Evolutionary conservation across 2,888 invertebrate genomes (phyloP), one percentile per base, ranked within the genome.

Genomic region (Caenorhabditis sp.): DNA sequence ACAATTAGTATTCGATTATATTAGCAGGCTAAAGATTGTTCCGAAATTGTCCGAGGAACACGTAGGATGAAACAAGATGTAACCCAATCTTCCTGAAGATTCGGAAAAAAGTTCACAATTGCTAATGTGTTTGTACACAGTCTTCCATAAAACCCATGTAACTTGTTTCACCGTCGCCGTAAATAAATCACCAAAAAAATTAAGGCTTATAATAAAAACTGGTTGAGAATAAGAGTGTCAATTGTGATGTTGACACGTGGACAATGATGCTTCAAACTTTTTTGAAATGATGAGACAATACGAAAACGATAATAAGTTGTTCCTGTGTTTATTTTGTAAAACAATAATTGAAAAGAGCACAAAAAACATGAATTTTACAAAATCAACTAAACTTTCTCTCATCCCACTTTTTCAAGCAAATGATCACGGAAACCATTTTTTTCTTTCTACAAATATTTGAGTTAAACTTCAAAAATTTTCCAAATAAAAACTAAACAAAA

Each of bases 221-320:
- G 14, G 43, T 43, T 43, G 62, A 59, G 58, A 58, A 65, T 53
- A 69, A 26, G 31, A 4, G 31, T 31, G 31, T 6, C 4, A 31
- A 31, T 31, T 31, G 31, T 31, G 14, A 10, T 70, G 57, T 70
- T 70, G 70, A 70, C 70, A 70, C 66, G 66, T 66, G 69, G 69
- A 70, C 69, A 61, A 70, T 70, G 69, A 70, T 66, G 66, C 21
- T 51, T 51, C 43, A 43, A 43, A 43, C 6, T 43, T 43, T 31
- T 31, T 4, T 6, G 43, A 43, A 17, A 43, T 17, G 43, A 43
- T 43, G 43, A 6, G 43, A 17, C 43, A 43, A 43, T 17, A 17
- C 43, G 43, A 17, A 43, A 43, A 43, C 43, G 43, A 17, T 43
- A 43, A 43, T 43, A 43, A 17, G 5, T 43, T 17, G 17, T 43